A percentile compares a stretch with the other conserved stretches of the same genome.
Evolutionary conservation across 2,797 vertebrate species (phyloP).

Genomic region (Acanthornis magna): DNA sequence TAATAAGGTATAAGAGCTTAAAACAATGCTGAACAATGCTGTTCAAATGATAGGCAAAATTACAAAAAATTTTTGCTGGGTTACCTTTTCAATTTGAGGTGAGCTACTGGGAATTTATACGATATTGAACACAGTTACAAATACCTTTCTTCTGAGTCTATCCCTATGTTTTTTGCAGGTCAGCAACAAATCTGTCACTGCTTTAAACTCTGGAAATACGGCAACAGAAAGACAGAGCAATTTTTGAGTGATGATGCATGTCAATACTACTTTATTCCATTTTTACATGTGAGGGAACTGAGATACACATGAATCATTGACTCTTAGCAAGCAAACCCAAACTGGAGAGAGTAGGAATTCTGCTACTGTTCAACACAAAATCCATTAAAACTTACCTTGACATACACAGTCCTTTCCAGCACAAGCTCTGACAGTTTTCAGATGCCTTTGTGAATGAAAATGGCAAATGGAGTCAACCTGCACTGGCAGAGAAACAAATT

Average conservation of each 20-base stretch:
- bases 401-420: not conserved
- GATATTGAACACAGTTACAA: not conserved
- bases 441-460: not conserved
- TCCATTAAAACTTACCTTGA: not conserved
- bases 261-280: not conserved
- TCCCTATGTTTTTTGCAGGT: not conserved
- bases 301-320: not conserved
- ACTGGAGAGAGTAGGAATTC: not conserved
- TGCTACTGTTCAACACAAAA: not conserved
- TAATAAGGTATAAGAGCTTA: not conserved
- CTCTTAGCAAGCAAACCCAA: not conserved
- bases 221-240: not conserved
- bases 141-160: not conserved
- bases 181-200: not conserved
- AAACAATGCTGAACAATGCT: not conserved
- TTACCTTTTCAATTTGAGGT: not conserved
- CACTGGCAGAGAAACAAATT: not conserved
- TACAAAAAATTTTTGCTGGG: fast-evolving
- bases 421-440: not conserved
- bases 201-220: not conserved
- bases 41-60: not conserved
- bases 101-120: not conserved
- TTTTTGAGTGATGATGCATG: not conserved
- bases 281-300: fast-evolving
- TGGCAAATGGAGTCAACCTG: not conserved